Base-by-base conservation (phyloP, 2,113 vertebrate species). In the Callorhinus ursinus region DNA sequence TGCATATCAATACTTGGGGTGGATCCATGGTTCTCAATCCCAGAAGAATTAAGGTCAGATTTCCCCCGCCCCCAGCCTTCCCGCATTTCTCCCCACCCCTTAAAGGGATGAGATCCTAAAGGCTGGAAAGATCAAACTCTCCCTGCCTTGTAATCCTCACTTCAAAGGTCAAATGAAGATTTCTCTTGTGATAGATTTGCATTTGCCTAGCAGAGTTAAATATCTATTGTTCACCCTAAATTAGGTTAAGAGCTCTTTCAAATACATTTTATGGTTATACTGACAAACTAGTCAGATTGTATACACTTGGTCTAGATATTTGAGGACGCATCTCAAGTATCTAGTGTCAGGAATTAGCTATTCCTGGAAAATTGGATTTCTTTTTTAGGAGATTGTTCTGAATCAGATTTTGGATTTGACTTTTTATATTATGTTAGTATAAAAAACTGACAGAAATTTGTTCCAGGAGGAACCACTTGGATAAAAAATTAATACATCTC, bases 341-440 rank as follows among this genome's bases (percentile, higher is more conserved):
- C 63, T 33, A 46, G 22, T 63, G 88, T 46, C 22, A 72, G 36
- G 8, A 92, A 86, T 92, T 33, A 69, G 13, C 71, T 87, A 59
- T 91, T 93, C 21, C 39, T 72, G 22, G 53, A 67, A 96, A 74
- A 71, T 1, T 49, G 16, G 93, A 22, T 46, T 72, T 72, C 12
- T 67, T 81, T 89, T 88, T 67, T 88, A 88, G 33, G 72, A 10
- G 36, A 71, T 55, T 87, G 11, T 76, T 57, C 26, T 39, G 28
- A 67, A 88, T 93, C 51, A 76, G 19, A 81, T 86, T 39, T 83
- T 26, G 83, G 46, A 49, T 95, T 94, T 67, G 65, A 31, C 61
- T 97, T 90, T 89, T 88, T 79, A 49, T 69, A 65, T 61, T 59
- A 65, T 84, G 10, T 81, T 90, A 71, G 31, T 65, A 88, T 83